phyloP scores from a whole-genome alignment of 2,113 vertebrate genomes.

The Ageneiosus marmoratus region DNA sequence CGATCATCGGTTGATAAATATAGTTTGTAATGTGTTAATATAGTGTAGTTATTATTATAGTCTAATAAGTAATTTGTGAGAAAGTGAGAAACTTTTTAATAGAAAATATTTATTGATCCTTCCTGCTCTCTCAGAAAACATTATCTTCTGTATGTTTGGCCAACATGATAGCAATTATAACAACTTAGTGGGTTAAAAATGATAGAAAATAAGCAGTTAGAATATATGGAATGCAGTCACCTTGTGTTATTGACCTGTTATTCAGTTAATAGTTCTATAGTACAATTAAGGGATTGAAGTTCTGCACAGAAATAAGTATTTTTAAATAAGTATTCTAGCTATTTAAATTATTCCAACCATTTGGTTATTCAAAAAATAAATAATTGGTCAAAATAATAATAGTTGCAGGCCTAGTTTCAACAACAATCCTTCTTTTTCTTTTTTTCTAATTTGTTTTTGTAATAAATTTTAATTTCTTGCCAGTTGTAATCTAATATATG shows the following conservation, averaged over 20 bases:
- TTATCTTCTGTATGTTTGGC: neutral
- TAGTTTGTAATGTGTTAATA: neutral
- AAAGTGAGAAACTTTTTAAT: neutral
- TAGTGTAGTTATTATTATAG: neutral
- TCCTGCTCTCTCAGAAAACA: neutral
- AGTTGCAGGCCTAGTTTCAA: conserved; percentile 5
- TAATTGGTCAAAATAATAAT: neutral
- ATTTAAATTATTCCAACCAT: neutral
- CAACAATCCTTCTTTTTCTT: neutral
- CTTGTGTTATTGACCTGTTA: neutral
- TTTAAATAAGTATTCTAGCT: neutral
- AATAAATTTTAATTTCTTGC: conserved; percentile 25
- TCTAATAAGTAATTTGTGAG: neutral
- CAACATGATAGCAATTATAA: neutral
- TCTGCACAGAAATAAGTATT: neutral
- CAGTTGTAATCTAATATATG: neutral
- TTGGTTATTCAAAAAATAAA: neutral
- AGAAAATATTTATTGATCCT: neutral
- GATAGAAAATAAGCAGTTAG: neutral
- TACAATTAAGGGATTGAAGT: neutral
- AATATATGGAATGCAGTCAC: neutral
- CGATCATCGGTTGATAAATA: neutral
- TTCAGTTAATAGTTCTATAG: neutral
- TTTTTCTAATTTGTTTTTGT: neutral
- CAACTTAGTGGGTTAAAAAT: neutral